Evolutionary conservation across 2,113 vertebrate genomes (phyloP).

Genomic region (Heterocephalus glaber): DNA sequence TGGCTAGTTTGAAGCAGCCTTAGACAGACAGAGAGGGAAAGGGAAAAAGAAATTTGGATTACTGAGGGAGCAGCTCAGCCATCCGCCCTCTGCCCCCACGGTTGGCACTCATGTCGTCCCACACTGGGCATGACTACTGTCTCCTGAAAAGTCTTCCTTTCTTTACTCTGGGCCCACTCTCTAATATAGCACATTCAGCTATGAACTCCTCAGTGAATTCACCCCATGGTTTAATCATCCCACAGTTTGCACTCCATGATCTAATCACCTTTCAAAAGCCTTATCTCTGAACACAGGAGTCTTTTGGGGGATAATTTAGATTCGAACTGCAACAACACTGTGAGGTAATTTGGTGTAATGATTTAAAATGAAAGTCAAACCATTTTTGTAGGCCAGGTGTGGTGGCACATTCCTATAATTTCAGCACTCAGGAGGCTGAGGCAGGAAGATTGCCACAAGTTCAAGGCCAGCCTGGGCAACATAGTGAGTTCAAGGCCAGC

Average conservation of each 20-base stretch:
- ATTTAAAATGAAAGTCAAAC: neutral
- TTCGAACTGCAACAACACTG: neutral
- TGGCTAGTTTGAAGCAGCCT: conserved; percentile 37
- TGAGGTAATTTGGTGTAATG: neutral
- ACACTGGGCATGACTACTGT: neutral
- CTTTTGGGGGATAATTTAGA: neutral
- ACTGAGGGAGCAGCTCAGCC: neutral
- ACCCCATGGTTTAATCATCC: neutral
- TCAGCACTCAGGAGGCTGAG: neutral
- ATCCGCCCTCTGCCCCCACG: neutral
- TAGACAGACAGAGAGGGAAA: neutral
- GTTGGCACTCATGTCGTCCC: neutral
- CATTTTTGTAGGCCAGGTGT: neutral
- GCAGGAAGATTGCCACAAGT: neutral
- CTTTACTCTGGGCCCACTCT: neutral
- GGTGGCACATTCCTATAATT: neutral
- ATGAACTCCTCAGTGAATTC: neutral
- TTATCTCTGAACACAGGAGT: neutral
- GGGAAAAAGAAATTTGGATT: neutral
- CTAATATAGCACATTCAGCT: neutral
- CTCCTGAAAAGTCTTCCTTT: neutral
- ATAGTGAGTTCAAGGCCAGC: neutral
- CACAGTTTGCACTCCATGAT: neutral
- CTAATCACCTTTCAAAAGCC: neutral
- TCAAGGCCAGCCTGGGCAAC: neutral